Base-by-base conservation (phyloP, 2,888 invertebrate species). In the Synanthedon vespiformis region DNA sequence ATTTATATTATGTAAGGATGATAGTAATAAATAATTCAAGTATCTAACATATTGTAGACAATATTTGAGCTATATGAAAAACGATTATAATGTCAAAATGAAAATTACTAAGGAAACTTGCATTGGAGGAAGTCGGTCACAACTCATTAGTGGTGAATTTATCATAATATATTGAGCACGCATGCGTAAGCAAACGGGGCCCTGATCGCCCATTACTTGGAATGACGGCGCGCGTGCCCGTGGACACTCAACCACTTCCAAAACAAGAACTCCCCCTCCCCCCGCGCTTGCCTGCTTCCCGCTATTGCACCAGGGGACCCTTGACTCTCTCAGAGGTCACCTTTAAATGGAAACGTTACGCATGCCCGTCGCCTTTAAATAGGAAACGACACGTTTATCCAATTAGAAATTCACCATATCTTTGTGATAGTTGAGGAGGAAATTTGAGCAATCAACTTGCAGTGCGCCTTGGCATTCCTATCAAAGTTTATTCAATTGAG, bases 381-480 rank as follows among this genome's bases (percentile, higher is more conserved):
- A 87, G 87, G 87, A 87, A 87, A 83, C 84, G 85, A 87, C 87
- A 86, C 85, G 86, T 85, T 87, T 87, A 87, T 87, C 85, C 87
- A 87, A 87, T 87, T 86, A 86, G 87, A 87, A 87, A 87, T 87
- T 87, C 87, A 87, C 87, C 87, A 86, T 87, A 87, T 86, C 87
- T 87, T 85, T 85, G 86, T 85, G 81, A 86, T 85, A 86, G 86
- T 81, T 85, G 86, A 86, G 81, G 80, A 87, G 87, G 86, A 86
- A 86, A 86, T 86, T 86, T 82, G 85, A 87, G 86, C 85, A 86
- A 87, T 87, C 86, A 85, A 80, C 80, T 80, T 80, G 79, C 84
- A 77, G 82, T 82, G 83, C 81, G 71, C 11, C 27, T 13, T 34
- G 50, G 73, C 66, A 68, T 80, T 83, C 80, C 85, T 85, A 86